Conservation (phyloP, 2,797 vertebrate genomes). For the Perodicticus potto region DNA sequence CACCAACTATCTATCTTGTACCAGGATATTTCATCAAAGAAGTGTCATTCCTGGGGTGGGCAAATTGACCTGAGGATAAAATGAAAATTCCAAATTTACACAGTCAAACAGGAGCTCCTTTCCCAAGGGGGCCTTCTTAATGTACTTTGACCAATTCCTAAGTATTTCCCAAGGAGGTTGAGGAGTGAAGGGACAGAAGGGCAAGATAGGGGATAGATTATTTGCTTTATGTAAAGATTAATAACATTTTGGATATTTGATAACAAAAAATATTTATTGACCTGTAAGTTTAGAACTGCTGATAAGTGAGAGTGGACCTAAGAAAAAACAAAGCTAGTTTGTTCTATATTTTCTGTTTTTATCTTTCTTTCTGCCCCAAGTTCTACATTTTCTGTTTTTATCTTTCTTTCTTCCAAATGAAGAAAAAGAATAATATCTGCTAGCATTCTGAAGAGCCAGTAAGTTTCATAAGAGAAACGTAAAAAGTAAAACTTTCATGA, state of each 20-base stretch:
- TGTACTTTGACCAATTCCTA: not conserved
- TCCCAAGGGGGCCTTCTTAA: not conserved
- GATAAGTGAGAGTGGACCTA: not conserved
- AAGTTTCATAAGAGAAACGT: not conserved
- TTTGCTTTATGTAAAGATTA: constrained; percentile 47
- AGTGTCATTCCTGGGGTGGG: constrained; percentile 59
- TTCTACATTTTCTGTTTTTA: not conserved
- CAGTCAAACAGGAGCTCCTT: not conserved
- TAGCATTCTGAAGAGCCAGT: not conserved
- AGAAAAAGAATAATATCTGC: not conserved
- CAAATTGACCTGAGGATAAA: constrained; percentile 69
- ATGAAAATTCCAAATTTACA: constrained; percentile 72
- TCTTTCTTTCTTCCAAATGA: not conserved
- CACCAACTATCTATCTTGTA: constrained; percentile 63
- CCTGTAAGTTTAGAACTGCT: not conserved
- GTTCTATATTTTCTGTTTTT: not conserved
- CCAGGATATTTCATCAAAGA: constrained; percentile 65
- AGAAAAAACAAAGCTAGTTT: not conserved
- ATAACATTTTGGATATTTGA: not conserved
- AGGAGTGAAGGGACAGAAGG: not conserved
- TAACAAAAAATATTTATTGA: not conserved
- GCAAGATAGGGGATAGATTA: not conserved
- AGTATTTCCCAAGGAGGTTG: not conserved
- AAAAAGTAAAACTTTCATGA: not conserved
- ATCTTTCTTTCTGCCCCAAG: not conserved